phyloP scores from a whole-genome alignment of 2,888 invertebrate species.

The Automeris io region DNA sequence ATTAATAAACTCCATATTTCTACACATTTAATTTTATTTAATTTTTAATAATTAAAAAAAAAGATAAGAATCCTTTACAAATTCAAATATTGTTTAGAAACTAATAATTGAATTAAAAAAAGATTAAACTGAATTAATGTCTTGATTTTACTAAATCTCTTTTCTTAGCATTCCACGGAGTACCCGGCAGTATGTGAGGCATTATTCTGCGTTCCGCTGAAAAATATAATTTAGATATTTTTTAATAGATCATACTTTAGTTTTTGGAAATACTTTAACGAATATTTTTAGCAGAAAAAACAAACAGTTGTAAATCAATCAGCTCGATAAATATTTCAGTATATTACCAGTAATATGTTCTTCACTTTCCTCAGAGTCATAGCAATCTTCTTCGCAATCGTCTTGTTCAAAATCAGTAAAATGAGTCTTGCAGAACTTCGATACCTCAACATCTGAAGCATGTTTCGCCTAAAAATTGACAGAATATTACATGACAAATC shows the following conservation, averaged over 20 bases:
- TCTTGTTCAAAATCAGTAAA: conserved; percentile 45
- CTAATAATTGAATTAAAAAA: neutral
- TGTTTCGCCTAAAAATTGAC: conserved; percentile 29
- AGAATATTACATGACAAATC: too few species aligned
- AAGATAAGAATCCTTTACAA: too few species aligned
- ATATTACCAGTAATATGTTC: conserved; percentile 4
- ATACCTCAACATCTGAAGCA: conserved; percentile 41
- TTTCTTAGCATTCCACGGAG: conserved; percentile 44
- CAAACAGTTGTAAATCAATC: too few species aligned
- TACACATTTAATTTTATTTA: too few species aligned
- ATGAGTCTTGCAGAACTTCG: conserved; percentile 48
- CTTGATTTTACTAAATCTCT: conserved; percentile 21
- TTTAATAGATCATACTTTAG: too few species aligned
- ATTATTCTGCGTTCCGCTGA: conserved; percentile 49
- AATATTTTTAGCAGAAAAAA: too few species aligned
- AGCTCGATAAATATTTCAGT: conserved; percentile 10
- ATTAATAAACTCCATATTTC: too few species aligned
- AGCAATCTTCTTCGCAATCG: conserved; percentile 48
- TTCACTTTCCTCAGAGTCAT: conserved; percentile 20
- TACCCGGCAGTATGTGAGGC: conserved; percentile 40
- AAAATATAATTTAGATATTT: too few species aligned
- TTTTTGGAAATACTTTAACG: too few species aligned
- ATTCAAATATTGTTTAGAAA: neutral
- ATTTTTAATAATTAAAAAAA: too few species aligned
- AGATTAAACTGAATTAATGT: conserved; percentile 4